Conservation (phyloP, 2,113 vertebrate genomes). For the Pongo abelii region DNA sequence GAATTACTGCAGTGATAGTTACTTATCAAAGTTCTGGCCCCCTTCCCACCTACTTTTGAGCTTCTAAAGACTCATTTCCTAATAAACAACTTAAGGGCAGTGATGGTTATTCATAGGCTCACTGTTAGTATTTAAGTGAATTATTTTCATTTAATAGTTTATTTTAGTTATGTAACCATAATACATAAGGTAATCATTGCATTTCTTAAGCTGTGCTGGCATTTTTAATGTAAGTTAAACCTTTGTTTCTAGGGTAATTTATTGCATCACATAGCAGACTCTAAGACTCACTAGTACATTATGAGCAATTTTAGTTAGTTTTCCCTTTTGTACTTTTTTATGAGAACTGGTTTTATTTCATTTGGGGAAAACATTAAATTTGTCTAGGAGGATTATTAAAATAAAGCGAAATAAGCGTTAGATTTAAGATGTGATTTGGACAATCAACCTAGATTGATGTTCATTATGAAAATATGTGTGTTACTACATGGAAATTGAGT, state of each 20-base stretch:
- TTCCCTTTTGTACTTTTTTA: slow-evolving; percentile 56
- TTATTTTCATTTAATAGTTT: slow-evolving; percentile 40
- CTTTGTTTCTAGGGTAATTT: slow-evolving; percentile 49
- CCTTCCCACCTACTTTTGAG: slow-evolving; percentile 25
- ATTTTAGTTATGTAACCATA: slow-evolving; percentile 35
- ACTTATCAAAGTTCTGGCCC: neutral
- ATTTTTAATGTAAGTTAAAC: slow-evolving; percentile 46
- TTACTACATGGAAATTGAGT: neutral
- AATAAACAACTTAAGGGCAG: slow-evolving; percentile 44
- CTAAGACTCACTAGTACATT: neutral
- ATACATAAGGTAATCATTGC: neutral
- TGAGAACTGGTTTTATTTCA: neutral
- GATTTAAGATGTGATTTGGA: slow-evolving; percentile 28
- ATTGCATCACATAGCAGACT: neutral
- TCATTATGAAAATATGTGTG: neutral
- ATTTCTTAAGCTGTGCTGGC: neutral
- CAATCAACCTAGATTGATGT: neutral
- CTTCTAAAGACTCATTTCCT: slow-evolving; percentile 6
- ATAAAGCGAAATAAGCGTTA: neutral
- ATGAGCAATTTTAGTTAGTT: slow-evolving; percentile 35
- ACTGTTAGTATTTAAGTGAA: slow-evolving; percentile 44
- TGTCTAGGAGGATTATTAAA: slow-evolving; percentile 36
- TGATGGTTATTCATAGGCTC: neutral
- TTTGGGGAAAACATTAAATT: slow-evolving; percentile 33
- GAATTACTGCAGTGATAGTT: neutral